Evolutionary conservation across 2,113 vertebrate genomes (phyloP), one percentile per base, ranked within the genome.

Genomic region (Pleuronectes platessa): DNA sequence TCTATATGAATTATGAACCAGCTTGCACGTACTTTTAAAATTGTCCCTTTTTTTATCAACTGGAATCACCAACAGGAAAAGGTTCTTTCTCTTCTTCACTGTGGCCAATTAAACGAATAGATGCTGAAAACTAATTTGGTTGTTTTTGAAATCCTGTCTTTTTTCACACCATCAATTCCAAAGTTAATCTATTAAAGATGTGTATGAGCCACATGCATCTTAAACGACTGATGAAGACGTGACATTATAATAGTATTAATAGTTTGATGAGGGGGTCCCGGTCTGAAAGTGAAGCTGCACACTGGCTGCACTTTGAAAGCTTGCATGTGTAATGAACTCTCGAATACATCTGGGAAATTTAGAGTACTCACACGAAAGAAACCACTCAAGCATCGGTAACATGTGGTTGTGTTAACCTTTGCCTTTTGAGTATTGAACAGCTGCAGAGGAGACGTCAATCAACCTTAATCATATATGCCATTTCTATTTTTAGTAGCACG

Each of bases 1-100:
- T 4, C 40, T 61, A 24, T 81, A 90, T 92, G 63, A 92, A 90
- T 92, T 89, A 92, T 90, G 56, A 71, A 92, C 72, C 21, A 83
- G 65, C 76, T 78, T 74, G 77, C 71, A 76, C 51, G 9, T 76
- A 78, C 86, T 69, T 76, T 65, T 2, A 78, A 81, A 21, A 21
- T 23, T 51, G 71, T 56, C 42, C 51, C 40, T 63, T 65, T 68
- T 60, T 68, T 60, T 31, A 83, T 82, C 54, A 68, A 14, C 62
- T 81, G n/a, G 35, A 82, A 76, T 74, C 58, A 56, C 13, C 18
- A n/a, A 23, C 20, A 42, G 6, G 6, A 62, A 63, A 51, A 69
- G 0, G 0, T 3, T 58, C 14, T 13, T 21, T 37, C 67, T 63
- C 4, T 18, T 15, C 60, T 4, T 45, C 9, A 23, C 14, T 23